Evolutionary conservation across 2,113 vertebrate species (phyloP), one percentile per base, ranked within the genome.

Genomic region (Pelmatolapia mariae): DNA sequence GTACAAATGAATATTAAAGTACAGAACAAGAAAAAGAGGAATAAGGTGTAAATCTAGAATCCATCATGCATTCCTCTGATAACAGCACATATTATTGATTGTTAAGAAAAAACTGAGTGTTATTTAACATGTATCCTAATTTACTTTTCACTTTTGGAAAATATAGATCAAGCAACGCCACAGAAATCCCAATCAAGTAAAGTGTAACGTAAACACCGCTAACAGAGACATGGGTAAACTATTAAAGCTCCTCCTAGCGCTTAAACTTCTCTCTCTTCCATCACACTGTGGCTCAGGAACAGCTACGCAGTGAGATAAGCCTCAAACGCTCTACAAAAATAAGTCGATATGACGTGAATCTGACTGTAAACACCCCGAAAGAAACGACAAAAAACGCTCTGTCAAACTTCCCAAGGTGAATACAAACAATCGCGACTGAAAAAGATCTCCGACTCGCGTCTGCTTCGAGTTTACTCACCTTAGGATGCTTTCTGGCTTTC

Each of bases 401-500:
- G 61, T 83, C 84, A 86, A 45, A 83, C 76, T 45, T 29, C 26
- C 6, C 6, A 24, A 38, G 10, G n/a, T 50, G 56, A 79, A 6
- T 7, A 63, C 24, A 29, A 45, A 29, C 24, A 36, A n/a, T 3
- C 3, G 31, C 15, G 13, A 7, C 7, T 2, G 8, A 18, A 82
- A 80, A 57, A 82, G 45, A n/a, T 50, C 26, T 50, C 68, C 22
- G 13, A 78, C 26, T 50, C 26, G 71, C 6, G 36, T 19, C 2
- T 9, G 22, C 29, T 45, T 9, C 4, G 13, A 18, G 4, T 81
- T 71, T 11, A 89, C 93, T 93, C 88, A 93, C 93, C 88, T 85
- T 4, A 2, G 2, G 54, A 10, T 11, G 8, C 45, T 18, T 50
- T 43, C 19, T 50, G 18, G n/a, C 56, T 68, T 36, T 59, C 36